phyloP scores from a whole-genome alignment of 2,797 vertebrate genomes.

The Malurus leucopterus region DNA sequence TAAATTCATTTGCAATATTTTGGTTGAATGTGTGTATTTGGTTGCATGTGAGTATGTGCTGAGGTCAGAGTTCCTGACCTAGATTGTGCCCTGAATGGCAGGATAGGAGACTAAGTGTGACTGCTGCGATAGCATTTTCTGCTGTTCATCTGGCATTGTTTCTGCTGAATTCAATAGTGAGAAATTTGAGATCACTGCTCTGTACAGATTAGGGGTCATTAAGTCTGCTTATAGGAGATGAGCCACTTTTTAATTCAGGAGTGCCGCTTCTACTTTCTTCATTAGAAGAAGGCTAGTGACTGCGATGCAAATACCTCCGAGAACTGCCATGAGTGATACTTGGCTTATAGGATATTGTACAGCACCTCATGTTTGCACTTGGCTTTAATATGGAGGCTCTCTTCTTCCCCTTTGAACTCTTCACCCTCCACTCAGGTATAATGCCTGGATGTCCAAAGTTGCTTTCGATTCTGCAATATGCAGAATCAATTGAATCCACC shows the following conservation, averaged over 20 bases:
- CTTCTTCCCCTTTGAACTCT: not conserved
- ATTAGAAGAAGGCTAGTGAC: not conserved
- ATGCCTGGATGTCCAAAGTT: not conserved
- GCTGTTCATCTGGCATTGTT: not conserved
- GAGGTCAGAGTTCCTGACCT: slow-evolving; percentile 34
- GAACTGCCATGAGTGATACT: not conserved
- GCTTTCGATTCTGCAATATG: not conserved
- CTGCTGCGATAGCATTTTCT: not conserved
- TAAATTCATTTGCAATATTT: slow-evolving; percentile 4
- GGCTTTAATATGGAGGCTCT: not conserved
- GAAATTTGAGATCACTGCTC: not conserved
- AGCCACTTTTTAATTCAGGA: not conserved
- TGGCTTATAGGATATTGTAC: not conserved
- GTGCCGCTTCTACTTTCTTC: not conserved
- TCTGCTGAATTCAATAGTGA: not conserved
- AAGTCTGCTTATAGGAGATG: not conserved
- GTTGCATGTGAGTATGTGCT: not conserved
- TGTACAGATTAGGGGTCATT: not conserved
- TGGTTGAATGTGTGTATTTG: not conserved
- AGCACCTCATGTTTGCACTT: not conserved
- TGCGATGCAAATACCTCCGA: not conserved
- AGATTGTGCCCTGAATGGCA: not conserved
- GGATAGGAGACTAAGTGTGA: not conserved
- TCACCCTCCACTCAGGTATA: not conserved
- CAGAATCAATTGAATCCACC: not conserved